Percentiles rank a stretch among this genome's conserved stretches.
These are phyloP conservation scores for Odontothrips loti DNA, from an alignment of 2,888 invertebrate genomes.

Conservation along the genomic window DNA sequence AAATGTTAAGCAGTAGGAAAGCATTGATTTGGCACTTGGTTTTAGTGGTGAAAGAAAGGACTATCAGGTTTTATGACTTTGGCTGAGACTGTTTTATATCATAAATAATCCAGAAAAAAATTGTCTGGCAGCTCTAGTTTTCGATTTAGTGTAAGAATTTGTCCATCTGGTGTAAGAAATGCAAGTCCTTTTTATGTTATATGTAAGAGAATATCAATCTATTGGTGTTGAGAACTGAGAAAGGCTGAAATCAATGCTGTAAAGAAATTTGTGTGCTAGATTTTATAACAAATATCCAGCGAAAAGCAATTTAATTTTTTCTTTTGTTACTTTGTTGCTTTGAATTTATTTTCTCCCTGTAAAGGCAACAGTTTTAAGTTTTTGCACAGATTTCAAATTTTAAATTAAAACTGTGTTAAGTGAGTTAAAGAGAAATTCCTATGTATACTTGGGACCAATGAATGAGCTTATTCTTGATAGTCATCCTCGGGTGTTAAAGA, in stretches of 20 bases:
- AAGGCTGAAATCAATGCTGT: too few relatives aligned
- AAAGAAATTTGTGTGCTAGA: too few relatives aligned
- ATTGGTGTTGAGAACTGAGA: too few relatives aligned
- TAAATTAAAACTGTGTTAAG: not conserved
- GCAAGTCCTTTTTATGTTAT: not conserved
- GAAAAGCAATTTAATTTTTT: not conserved
- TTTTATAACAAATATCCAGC: too few relatives aligned
- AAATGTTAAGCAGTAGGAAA: too few relatives aligned
- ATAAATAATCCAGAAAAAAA: not conserved
- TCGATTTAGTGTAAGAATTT: not conserved
- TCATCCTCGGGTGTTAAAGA: not conserved
- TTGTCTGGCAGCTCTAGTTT: not conserved
- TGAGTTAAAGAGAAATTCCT: not conserved
- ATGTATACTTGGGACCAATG: not conserved
- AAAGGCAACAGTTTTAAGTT: not conserved
- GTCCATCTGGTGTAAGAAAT: not conserved
- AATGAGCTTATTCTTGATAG: conserved; percentile 14
- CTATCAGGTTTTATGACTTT: too few relatives aligned
- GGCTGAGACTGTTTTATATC: too few relatives aligned
- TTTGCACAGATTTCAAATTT: not conserved
- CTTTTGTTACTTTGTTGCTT: not conserved
- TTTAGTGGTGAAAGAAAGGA: too few relatives aligned
- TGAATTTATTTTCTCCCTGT: not conserved
- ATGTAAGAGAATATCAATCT: too few relatives aligned
- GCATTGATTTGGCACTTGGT: too few relatives aligned